Percentiles rank a stretch among this genome's conserved stretches.
Evolutionary conservation across 2,113 vertebrate species (phyloP).

Genomic region (Dinomys branickii): DNA sequence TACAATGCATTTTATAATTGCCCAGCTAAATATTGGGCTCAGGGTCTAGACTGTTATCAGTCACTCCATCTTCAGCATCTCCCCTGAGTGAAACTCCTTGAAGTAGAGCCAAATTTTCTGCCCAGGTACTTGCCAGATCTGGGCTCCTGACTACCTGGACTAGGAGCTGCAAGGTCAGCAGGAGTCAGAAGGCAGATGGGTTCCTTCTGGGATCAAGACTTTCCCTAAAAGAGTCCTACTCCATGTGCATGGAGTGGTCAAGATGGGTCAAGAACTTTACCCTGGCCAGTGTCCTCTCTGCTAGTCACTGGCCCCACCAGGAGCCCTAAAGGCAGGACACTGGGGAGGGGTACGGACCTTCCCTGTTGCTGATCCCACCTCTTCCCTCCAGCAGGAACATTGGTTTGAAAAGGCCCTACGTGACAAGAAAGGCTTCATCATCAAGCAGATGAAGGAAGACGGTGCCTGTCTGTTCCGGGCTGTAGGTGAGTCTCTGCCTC

Average conservation of each 20-base stretch:
- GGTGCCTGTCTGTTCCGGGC: conserved; percentile 96
- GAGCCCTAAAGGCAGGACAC: neutral
- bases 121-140: neutral
- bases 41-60: conserved; percentile 27
- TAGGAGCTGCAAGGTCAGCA: neutral
- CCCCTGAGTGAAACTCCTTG: neutral
- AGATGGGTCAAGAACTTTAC: conserved; percentile 24
- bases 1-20: conserved; percentile 26
- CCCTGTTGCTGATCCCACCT: conserved; percentile 56
- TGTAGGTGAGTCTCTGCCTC: conserved; percentile 89
- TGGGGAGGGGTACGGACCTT: conserved; percentile 11
- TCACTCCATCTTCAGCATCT: conserved; percentile 36
- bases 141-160: neutral
- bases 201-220: conserved; percentile 7
- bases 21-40: conserved; percentile 1
- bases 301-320: neutral
- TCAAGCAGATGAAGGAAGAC: conserved; percentile 98
- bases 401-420: conserved; percentile 95
- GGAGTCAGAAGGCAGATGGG: conserved; percentile 13
- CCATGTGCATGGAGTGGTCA: neutral
- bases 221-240: conserved; percentile 1
- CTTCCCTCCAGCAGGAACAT: conserved; percentile 92
- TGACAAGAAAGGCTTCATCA: conserved; percentile 97
- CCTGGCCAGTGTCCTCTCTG: neutral
- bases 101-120: neutral